Evolutionary conservation across 2,113 vertebrate species (phyloP).

Genomic region (Ammodytes dubius): DNA sequence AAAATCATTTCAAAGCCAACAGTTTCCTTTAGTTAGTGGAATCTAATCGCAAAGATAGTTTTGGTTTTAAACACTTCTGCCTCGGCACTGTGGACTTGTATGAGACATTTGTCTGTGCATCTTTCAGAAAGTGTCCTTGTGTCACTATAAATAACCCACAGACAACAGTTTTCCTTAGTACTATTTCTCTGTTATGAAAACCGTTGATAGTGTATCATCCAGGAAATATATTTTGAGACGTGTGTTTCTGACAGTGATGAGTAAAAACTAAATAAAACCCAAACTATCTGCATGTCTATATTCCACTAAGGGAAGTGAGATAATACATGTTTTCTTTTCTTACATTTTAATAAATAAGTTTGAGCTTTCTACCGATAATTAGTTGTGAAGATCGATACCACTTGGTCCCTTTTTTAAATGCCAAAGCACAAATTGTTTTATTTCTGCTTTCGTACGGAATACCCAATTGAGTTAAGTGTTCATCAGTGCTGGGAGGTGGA

Average conservation of each 20-base stretch:
- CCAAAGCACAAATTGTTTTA: not conserved
- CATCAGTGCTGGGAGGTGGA: not conserved
- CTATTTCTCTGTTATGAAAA: no score
- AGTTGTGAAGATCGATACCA: not conserved
- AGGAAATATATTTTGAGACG: not conserved
- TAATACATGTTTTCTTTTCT: not conserved
- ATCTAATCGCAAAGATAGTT: not conserved
- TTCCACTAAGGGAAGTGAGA: not conserved
- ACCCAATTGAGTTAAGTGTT: not conserved
- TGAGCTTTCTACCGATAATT: not conserved
- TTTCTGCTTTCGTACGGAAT: not conserved
- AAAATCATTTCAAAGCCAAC: not conserved
- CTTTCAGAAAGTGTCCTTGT: not conserved
- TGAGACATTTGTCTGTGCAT: no score
- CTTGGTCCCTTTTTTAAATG: no score
- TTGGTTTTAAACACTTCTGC: not conserved
- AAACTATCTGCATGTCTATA: not conserved
- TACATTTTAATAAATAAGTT: not conserved
- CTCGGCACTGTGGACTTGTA: not conserved
- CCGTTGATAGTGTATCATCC: not conserved
- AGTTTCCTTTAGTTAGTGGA: not conserved
- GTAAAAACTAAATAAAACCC: not conserved
- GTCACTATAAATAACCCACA: not conserved
- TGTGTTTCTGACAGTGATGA: no score
- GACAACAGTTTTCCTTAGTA: not conserved